Conservation (phyloP, 2,797 vertebrate species). For the Chelidonichthys spinosus region DNA sequence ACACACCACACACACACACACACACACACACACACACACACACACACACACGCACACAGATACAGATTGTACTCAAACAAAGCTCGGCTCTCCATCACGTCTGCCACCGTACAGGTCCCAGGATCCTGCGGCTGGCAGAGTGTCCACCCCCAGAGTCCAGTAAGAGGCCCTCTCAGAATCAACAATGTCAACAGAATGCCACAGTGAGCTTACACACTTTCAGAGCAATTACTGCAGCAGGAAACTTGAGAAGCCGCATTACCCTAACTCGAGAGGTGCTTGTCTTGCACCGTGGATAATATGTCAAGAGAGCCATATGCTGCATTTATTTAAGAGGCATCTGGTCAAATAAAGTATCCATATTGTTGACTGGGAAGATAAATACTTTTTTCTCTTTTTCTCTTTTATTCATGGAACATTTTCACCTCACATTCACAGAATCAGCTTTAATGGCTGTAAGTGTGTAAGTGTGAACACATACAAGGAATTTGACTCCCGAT, state of each 20-base stretch:
- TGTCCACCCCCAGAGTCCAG: constrained; percentile 58
- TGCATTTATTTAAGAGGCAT: constrained; percentile 14
- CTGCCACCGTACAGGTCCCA: constrained; percentile 71
- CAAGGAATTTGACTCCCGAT: too few relatives aligned
- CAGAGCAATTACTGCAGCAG: constrained; percentile 34
- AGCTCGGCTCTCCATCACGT: constrained; percentile 76
- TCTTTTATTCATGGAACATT: not conserved
- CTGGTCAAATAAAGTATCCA: constrained; percentile 4
- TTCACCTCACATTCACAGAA: not conserved
- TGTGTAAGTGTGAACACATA: too few relatives aligned
- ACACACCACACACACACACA: constrained; percentile 19
- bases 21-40: not conserved
- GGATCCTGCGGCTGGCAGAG: constrained; percentile 71
- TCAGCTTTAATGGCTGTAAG: too few relatives aligned
- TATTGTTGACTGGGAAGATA: not conserved
- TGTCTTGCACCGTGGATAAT: not conserved
- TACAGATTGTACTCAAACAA: constrained; percentile 48
- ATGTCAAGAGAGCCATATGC: not conserved
- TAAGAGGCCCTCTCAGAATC: constrained; percentile 63
- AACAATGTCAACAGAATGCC: constrained; percentile 76
- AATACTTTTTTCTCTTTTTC: not conserved
- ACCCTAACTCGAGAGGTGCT: not conserved
- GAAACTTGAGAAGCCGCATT: constrained; percentile 26
- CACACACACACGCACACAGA: constrained; percentile 20
- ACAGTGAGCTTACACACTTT: constrained; percentile 48